Evolutionary conservation across 30 jellyfish, hydroid and myxozoan species (phyloP).

Genomic region (Pelagia noctiluca): DNA sequence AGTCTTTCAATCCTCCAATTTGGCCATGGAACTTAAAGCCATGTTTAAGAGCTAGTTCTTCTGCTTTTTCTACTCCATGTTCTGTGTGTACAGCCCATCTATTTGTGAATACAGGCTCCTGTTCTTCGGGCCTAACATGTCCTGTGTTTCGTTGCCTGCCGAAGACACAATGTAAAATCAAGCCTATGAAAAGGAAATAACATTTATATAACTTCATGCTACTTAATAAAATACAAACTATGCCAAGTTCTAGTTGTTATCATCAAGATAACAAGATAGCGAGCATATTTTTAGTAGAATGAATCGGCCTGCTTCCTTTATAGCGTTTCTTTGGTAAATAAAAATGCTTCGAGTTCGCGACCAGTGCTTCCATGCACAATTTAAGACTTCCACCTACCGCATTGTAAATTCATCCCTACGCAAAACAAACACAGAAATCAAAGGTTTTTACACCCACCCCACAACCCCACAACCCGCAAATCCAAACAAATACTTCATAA

Average conservation of each 20-base stretch:
- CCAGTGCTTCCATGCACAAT: no score
- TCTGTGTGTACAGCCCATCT: conserved; percentile 88
- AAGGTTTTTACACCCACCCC: no score
- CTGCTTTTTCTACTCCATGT: conserved; percentile 81
- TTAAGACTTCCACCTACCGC: no score
- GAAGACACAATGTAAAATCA: not conserved
- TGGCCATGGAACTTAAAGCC: conserved; percentile 76
- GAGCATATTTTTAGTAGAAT: no score
- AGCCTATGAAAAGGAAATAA: not conserved
- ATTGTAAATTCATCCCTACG: no score
- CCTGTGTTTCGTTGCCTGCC: conserved; percentile 14
- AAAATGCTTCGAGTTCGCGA: no score
- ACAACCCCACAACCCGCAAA: no score
- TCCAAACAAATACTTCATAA: no score
- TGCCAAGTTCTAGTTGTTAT: not conserved
- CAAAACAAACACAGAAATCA: no score
- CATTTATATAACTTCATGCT: not conserved
- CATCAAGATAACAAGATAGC: not conserved
- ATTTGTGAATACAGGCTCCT: conserved; percentile 76
- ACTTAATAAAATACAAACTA: not conserved
- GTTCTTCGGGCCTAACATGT: not conserved
- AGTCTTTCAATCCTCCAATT: conserved; percentile 75
- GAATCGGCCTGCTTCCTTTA: no score
- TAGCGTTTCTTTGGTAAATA: no score
- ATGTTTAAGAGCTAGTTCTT: conserved; percentile 78